phyloP scores from a whole-genome alignment of 64 coral and sea anemone genomes.

The Pocillopora damicornis region DNA sequence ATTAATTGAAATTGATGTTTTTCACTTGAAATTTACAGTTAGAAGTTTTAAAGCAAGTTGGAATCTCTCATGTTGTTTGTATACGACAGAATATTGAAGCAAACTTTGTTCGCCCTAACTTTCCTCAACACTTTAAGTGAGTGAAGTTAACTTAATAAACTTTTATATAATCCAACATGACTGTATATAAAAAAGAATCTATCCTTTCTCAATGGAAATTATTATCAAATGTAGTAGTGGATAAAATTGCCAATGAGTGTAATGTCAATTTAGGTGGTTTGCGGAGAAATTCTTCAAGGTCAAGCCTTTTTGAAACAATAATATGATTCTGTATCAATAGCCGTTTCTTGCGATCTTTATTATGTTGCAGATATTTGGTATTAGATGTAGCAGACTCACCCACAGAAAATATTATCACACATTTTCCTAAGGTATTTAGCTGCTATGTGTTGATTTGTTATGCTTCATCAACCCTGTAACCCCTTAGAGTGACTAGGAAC shows the following conservation, averaged over 20 bases:
- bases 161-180: neutral
- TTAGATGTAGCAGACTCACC: slow-evolving; percentile 86
- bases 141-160: slow-evolving; percentile 3
- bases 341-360: neutral
- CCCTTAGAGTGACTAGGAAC: too few relatives aligned
- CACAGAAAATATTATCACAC: slow-evolving; percentile 98
- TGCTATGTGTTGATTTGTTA: too few relatives aligned
- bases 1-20: neutral
- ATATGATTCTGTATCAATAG: too few relatives aligned
- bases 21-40: slow-evolving; percentile 44
- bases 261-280: too few relatives aligned
- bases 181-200: too few relatives aligned
- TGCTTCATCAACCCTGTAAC: too few relatives aligned
- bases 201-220: too few relatives aligned
- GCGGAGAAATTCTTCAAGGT: too few relatives aligned
- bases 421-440: slow-evolving; percentile 86
- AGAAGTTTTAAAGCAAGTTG: slow-evolving; percentile 65
- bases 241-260: too few relatives aligned
- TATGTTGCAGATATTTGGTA: slow-evolving; percentile 73
- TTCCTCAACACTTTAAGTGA: slow-evolving; percentile 91
- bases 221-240: too few relatives aligned
- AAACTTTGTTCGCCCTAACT: slow-evolving; percentile 96
- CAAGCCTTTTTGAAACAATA: too few relatives aligned
- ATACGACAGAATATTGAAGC: slow-evolving; percentile 96
- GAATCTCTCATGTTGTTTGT: slow-evolving; percentile 94